Evolutionary conservation across 1,140 invertebrate species (phyloP), one percentile per base, ranked within the genome.

Genomic region (Scaptodrosophila lebanonensis): DNA sequence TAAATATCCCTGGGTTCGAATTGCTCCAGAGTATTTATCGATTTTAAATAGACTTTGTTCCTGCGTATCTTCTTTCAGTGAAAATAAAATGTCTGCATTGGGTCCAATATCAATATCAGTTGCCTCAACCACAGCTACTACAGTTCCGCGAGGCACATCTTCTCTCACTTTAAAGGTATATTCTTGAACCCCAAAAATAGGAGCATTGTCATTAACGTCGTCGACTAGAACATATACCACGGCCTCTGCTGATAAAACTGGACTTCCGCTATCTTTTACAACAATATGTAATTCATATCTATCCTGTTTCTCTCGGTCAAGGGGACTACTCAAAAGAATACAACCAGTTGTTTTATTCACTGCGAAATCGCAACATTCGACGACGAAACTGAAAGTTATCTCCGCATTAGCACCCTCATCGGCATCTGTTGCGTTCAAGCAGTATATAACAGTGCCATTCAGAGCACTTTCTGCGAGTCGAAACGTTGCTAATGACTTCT

Each of bases 141-240:
- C 92, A 25, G 94, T 93, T 47, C 96, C 96, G 1, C 92, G 87
- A 0, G 97, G 97, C 22, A 98, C 90, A 86, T 98, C 97, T 88
- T 98, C 97, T 0, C 95, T 91, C 0, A 97, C 91, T 83, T 95
- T 95, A 2, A 96, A 94, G 1, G 90, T 90, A 82, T 96, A 96
- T 29, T 90, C 91, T 9, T 90, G 68, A 2, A 94, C 86, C 12
- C 91, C 91, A 66, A 98, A 98, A 25, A 88, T 90, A 0, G 97
- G 97, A 0, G 93, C 89, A 76, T 97, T 96, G 87, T 98, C 97
- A 83, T 98, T 98, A 15, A 97, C 92, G 83, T 98, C 97, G 65
- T 95, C 92, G 0, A 98, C 92, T 1, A 90, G 89, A 11, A 98
- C 91, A 12, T 94, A 88, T 20, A 97, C 91, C 1, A 93, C 60